Percentiles rank a stretch among this genome's conserved stretches.
These are phyloP conservation scores for Phycodurus eques DNA, from an alignment of 2,113 vertebrate species.

Conservation along the genomic window DNA sequence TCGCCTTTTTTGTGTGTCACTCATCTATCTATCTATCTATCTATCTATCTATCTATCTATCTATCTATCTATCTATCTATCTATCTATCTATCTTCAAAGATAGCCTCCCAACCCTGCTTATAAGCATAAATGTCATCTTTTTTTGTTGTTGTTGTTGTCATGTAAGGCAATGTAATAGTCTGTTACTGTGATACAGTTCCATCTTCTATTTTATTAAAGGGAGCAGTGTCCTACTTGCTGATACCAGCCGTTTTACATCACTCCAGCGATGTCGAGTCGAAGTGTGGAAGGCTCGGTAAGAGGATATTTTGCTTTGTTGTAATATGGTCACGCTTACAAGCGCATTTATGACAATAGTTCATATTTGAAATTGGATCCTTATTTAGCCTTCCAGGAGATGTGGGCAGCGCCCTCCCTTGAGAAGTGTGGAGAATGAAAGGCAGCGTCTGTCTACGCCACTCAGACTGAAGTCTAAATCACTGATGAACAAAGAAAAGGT, in stretches of 20 bases:
- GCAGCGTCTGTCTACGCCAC: constrained; percentile 21
- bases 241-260: not conserved
- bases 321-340: not conserved
- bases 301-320: not conserved
- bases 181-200: not conserved
- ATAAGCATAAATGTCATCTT: not conserved
- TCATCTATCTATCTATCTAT: too few relatives aligned
- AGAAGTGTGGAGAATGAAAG: constrained; percentile 62
- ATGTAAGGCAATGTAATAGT: not conserved
- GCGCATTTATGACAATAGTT: not conserved
- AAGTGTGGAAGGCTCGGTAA: constrained; percentile 47
- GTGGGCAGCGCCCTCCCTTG: constrained; percentile 50
- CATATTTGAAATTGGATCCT: not conserved
- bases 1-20: too few relatives aligned
- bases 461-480: constrained; percentile 29
- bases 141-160: not conserved
- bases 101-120: too few relatives aligned
- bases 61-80: too few relatives aligned
- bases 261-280: constrained; percentile 29
- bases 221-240: constrained; percentile 4
- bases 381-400: constrained; percentile 40
- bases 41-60: too few relatives aligned
- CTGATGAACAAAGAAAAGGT: constrained; percentile 40
- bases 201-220: not conserved
- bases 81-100: too few relatives aligned